Percentiles rank a stretch among this genome's conserved stretches.
Conservation (phyloP, 2,797 vertebrate genomes). For the Pseudochirops corinnae region DNA sequence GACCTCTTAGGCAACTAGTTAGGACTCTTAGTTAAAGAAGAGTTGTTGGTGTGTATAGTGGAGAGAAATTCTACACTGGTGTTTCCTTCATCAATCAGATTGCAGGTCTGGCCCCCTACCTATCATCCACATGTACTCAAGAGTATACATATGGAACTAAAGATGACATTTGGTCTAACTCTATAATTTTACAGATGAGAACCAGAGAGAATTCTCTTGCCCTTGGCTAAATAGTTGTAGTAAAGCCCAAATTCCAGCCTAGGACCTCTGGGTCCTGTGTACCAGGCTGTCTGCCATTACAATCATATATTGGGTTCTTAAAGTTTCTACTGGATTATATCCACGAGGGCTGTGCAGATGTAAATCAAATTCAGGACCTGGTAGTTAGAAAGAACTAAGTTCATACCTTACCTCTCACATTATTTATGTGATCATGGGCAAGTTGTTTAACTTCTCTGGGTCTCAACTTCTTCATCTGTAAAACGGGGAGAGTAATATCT, state of each 20-base stretch:
- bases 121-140: neutral
- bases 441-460: neutral
- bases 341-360: neutral
- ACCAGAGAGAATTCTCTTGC: neutral
- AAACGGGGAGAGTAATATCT: neutral
- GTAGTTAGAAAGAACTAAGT: neutral
- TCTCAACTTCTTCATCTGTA: neutral
- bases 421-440: neutral
- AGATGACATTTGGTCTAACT: neutral
- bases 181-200: neutral
- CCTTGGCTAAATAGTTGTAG: neutral
- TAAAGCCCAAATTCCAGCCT: neutral
- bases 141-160: neutral
- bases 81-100: neutral
- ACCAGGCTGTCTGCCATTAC: neutral
- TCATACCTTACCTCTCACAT: neutral
- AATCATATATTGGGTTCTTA: neutral
- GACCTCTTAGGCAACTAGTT: neutral
- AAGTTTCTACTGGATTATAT: neutral
- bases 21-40: neutral
- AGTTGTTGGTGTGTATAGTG: neutral
- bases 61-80: neutral
- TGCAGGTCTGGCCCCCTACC: neutral
- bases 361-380: neutral
- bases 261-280: neutral